Evolutionary conservation across 2,888 invertebrate genomes (phyloP).

Genomic region (Epirrita christyi): DNA sequence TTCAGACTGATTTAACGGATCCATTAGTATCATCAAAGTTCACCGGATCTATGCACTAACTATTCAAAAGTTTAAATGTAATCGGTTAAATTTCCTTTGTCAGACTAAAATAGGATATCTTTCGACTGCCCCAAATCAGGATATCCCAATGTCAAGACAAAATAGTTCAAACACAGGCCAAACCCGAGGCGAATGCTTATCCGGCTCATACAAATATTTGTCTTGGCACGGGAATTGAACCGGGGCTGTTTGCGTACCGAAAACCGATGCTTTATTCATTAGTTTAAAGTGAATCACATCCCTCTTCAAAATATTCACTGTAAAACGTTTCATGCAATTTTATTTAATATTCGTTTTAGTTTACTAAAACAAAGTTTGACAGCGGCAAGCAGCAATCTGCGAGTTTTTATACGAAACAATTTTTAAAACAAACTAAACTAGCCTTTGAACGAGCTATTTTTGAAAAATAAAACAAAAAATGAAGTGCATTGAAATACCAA

Average conservation of each 20-base stretch:
- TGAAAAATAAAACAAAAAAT: too few relatives aligned
- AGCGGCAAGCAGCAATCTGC: constrained; percentile 9
- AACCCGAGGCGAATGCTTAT: constrained; percentile 32
- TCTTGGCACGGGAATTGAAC: constrained; percentile 40
- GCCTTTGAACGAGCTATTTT: constrained; percentile 3
- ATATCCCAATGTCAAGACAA: constrained; percentile 36
- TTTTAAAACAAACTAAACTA: constrained; percentile 7
- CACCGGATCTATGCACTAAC: too few relatives aligned
- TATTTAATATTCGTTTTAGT: constrained; percentile 14
- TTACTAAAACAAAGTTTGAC: constrained; percentile 34
- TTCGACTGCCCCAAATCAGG: constrained; percentile 20
- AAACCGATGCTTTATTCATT: constrained; percentile 39
- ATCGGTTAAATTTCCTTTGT: constrained; percentile 10
- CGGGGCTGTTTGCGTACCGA: constrained; percentile 28
- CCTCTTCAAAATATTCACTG: background rate
- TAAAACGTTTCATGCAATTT: constrained; percentile 4
- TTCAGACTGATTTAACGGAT: too few relatives aligned
- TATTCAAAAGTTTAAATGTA: background rate
- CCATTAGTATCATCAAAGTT: too few relatives aligned
- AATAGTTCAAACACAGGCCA: constrained; percentile 31
- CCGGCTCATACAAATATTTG: constrained; percentile 37
- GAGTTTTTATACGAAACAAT: constrained; percentile 6
- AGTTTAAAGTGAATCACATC: constrained; percentile 24
- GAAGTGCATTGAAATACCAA: too few relatives aligned
- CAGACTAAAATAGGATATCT: constrained; percentile 5